These are phyloP conservation scores for Cherax destructor DNA, from an alignment of 1,140 invertebrate species.

Conservation along the genomic window DNA sequence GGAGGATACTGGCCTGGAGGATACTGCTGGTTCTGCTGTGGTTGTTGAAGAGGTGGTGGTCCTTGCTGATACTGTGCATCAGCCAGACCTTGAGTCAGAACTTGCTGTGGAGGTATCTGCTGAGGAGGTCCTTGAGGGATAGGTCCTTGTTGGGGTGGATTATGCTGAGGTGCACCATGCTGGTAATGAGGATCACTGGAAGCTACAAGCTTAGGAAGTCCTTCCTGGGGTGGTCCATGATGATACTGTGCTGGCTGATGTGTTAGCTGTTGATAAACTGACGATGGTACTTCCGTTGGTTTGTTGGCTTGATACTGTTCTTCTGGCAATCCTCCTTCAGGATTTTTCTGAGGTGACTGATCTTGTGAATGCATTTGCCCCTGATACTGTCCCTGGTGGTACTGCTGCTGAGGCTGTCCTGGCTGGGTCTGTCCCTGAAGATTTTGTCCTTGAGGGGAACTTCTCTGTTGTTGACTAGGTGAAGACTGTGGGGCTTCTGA, in stretches of 20 bases:
- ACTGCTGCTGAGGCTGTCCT: conserved; percentile 33
- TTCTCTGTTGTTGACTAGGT: conserved; percentile 39
- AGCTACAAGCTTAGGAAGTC: background rate
- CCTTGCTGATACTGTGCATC: conserved; percentile 51
- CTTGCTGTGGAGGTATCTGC: conserved; percentile 19
- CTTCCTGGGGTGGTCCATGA: conserved; percentile 37
- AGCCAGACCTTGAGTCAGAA: conserved; percentile 2
- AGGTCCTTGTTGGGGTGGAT: conserved; percentile 6
- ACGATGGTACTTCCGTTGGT: background rate
- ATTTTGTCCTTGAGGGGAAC: background rate
- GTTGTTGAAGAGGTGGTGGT: conserved; percentile 46
- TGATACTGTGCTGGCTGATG: conserved; percentile 21
- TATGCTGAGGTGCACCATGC: background rate
- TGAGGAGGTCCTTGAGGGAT: conserved; percentile 17
- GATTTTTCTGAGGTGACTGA: conserved; percentile 28
- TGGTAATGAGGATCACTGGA: background rate
- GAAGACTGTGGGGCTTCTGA: conserved; percentile 30
- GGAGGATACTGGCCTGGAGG: conserved; percentile 37
- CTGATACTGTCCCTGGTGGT: conserved; percentile 54
- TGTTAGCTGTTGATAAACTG: conserved; percentile 6
- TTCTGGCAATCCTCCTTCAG: conserved; percentile 34
- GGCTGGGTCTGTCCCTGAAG: conserved; percentile 21
- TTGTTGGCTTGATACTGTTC: conserved; percentile 28
- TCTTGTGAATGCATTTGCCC: conserved; percentile 30
- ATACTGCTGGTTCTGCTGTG: conserved; percentile 53